Base-by-base conservation (phyloP, 1,140 invertebrate genomes). In the Brachionus rubens region DNA sequence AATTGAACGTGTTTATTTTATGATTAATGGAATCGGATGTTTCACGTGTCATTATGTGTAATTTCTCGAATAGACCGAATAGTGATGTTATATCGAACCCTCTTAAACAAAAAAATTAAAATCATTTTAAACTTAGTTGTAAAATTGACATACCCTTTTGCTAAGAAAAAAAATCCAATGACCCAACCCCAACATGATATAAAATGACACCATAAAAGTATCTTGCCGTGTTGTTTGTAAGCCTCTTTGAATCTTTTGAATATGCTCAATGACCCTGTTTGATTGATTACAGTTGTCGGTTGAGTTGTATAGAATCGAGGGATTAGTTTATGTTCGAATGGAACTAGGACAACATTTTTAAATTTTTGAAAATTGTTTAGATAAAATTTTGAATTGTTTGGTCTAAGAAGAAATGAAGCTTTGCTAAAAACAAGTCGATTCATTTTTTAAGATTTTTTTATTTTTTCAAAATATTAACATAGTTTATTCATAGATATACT, bases 221-320 rank as follows among this genome's bases (percentile, higher is more conserved):
- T 56, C 28, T 54, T 76, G 21, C 72, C 72, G 26, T 76, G 72
- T 76, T 59, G 36, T 43, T 62, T 76, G 9, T 76, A 76, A 14
- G 72, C 72, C 19, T 76, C 30, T 76, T 76, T 76, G 14, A 76
- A 76, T 14, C 72, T 24, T 12, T 76, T 76, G 10, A 54, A 76
- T 40, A 76, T 56, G 19, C 48, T 76, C 14, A 65, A 19, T 43
- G 59, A 65, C 5, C 40, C 40, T 24, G 33, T 43, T 24, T 65
- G 33, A 65, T 65, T 65, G 2, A 65, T 28, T 24, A 28, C 40
- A 14, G 30, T 43, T 9, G 7, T 67, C 16, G 65, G 28, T 14
- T 47, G n/a, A 19, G 10, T 62, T 62, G 2, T 1, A 19, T n/a
- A n/a, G 33, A 36, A 16, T 41, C 19, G 16, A 19, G 33, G 33